Base-by-base conservation (phyloP, 2,113 vertebrate species). In the Xiphophorus couchianus region DNA sequence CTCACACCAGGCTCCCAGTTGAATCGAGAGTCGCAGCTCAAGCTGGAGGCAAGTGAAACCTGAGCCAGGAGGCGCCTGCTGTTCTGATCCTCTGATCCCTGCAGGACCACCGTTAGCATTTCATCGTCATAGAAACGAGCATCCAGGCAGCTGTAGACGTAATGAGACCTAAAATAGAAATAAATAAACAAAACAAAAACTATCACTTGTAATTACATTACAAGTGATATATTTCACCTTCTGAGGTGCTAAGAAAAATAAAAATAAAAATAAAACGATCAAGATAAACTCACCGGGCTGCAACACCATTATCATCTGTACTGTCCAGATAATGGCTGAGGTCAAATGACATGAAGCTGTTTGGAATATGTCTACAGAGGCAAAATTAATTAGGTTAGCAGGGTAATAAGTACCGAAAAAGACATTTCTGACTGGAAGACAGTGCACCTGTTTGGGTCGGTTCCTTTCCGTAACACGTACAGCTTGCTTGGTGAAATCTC, bases 71-170 rank as follows among this genome's bases (percentile, higher is more conserved):
- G 82, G 42, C 94, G 93, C 25, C 94, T 93, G 71, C 94, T 95
- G 66, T 83, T 90, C 3, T 95, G 95, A 22, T 95, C 95, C 33
- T 95, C 96, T 22, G 84, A 90, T 75, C 95, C 95, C 82, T 91
- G 95, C 51, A 99, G 91, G 81, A 99, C 92, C 30, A 98, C 96
- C 0, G 97, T 98, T 73, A 99, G 83, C 8, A 95, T 97, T 77
- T 99, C 97, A 39, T 98, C 96, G 22, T 98, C 98, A 70, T 99
- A 99, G 86, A 99, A 97, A 85, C 97, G 96, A 76, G 96, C 97
- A 82, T 99, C 97, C 62, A 97, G 93, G 84, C 96, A 98, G 72
- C 94, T 94, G 93, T 96, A 93, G 4, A 69, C 67, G 65, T 60
- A 81, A 72, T 74, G 74, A 33, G 76, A 63, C 65, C 91, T 93